phyloP scores from a whole-genome alignment of 2,888 invertebrate species.

The Chrysina gloriosa region DNA sequence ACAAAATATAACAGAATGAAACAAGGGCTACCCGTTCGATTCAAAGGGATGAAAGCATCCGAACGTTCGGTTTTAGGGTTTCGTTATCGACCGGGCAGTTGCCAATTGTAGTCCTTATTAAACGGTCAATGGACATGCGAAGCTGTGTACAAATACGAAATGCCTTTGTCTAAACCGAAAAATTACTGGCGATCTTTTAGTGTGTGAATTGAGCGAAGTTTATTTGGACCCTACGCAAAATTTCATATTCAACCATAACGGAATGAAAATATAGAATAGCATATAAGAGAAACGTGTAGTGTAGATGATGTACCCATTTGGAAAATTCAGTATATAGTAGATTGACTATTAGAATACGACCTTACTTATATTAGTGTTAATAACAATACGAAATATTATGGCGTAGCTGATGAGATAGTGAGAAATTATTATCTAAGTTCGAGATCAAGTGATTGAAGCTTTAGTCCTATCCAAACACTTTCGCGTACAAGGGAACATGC shows the following conservation, averaged over 20 bases:
- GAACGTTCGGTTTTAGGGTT: conserved; percentile 7
- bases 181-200: conserved; percentile 27
- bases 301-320: too few species aligned
- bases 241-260: neutral
- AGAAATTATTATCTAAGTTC: too few species aligned
- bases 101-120: conserved; percentile 29
- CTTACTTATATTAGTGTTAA: too few species aligned
- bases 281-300: conserved; percentile 15
- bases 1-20: neutral
- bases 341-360: too few species aligned
- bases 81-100: conserved; percentile 5
- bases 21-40: neutral
- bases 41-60: conserved; percentile 9
- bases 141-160: conserved; percentile 22
- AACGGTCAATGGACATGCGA: conserved; percentile 16
- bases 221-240: conserved; percentile 9
- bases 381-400: too few species aligned
- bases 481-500: too few species aligned
- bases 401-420: too few species aligned
- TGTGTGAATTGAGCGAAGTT: conserved; percentile 20
- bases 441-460: too few species aligned
- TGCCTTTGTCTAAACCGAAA: conserved; percentile 24
- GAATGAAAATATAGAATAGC: conserved; percentile 19
- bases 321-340: too few species aligned
- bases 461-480: too few species aligned